These are phyloP conservation scores for Aurelia sp. DNA, from an alignment of 30 jellyfish, hydroid and myxozoan genomes.

Conservation along the genomic window DNA sequence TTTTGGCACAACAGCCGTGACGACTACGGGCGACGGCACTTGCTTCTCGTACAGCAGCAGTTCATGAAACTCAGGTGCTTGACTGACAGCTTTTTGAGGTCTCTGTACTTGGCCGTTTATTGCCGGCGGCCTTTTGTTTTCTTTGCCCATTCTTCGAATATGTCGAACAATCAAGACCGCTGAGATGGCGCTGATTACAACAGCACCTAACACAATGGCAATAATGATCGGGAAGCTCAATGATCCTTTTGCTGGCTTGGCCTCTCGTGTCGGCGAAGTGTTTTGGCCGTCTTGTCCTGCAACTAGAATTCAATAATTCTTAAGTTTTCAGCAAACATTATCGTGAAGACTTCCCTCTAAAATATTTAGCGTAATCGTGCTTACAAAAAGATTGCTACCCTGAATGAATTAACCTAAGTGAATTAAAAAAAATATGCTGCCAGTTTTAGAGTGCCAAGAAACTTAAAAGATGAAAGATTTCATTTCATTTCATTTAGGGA, in stretches of 20 bases:
- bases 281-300: background rate
- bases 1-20: background rate
- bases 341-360: too few relatives aligned
- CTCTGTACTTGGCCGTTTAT: background rate
- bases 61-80: constrained; percentile 57
- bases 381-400: too few relatives aligned
- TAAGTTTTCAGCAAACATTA: too few relatives aligned
- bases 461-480: too few relatives aligned
- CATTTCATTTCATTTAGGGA: too few relatives aligned
- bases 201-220: constrained; percentile 73
- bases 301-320: background rate
- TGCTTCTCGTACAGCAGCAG: constrained; percentile 44
- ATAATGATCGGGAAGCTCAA: constrained; percentile 75
- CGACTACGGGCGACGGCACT: background rate
- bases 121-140: constrained; percentile 11
- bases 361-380: too few relatives aligned
- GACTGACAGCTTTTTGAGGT: background rate
- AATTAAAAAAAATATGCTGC: too few relatives aligned
- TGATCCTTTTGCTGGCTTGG: constrained; percentile 38
- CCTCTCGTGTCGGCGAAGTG: constrained; percentile 5
- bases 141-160: constrained; percentile 60
- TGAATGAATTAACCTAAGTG: too few relatives aligned
- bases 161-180: constrained; percentile 66
- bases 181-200: constrained; percentile 54
- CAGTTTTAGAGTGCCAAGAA: too few relatives aligned